Evolutionary conservation across 2,888 invertebrate species (phyloP).

Genomic region (Parnassius glacialis): DNA sequence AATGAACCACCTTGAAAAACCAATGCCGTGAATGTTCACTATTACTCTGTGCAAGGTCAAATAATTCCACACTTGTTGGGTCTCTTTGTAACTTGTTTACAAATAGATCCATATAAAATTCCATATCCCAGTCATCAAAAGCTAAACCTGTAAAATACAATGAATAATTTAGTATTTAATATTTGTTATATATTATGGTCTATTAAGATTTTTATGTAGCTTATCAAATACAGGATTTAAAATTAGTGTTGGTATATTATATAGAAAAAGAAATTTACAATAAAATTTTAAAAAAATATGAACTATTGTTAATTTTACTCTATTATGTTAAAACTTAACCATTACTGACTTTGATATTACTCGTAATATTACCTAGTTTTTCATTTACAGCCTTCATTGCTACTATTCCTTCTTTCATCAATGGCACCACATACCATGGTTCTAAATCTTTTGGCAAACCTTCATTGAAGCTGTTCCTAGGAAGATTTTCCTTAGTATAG

Average conservation of each 20-base stretch:
- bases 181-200: no score
- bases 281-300: no score
- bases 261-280: no score
- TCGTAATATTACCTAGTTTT: conserved; percentile 82
- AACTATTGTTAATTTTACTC: no score
- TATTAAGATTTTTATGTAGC: no score
- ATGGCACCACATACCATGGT: conserved; percentile 90
- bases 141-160: conserved; percentile 83
- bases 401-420: conserved; percentile 86
- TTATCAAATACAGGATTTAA: no score
- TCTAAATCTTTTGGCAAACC: conserved; percentile 83
- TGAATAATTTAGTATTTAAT: no score
- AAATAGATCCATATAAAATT: conserved; percentile 94
- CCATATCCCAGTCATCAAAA: conserved; percentile 95
- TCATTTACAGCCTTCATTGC: conserved; percentile 91
- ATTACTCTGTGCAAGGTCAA: conserved; percentile 98
- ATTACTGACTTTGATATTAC: background rate
- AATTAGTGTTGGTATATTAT: no score
- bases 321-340: no score
- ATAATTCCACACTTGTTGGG: conserved; percentile 98
- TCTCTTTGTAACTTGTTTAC: conserved; percentile 90
- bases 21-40: conserved; percentile 99
- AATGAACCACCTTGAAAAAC: conserved; percentile 90
- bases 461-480: conserved; percentile 84
- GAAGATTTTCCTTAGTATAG: conserved; percentile 85